phyloP scores from a whole-genome alignment of 2,888 invertebrate genomes.

The Euproctis similis region DNA sequence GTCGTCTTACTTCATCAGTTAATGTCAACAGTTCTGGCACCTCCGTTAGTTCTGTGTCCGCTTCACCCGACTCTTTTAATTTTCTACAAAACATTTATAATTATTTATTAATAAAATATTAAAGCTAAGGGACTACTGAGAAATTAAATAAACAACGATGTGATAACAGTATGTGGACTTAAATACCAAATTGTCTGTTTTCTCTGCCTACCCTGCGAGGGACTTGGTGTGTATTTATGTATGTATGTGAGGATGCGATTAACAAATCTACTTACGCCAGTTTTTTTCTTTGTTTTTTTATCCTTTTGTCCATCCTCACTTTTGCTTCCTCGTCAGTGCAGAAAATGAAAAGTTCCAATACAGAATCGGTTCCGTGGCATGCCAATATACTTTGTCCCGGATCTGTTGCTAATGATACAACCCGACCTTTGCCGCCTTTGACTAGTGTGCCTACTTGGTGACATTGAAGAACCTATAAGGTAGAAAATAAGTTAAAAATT shows the following conservation, averaged over 20 bases:
- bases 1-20: constrained; percentile 82
- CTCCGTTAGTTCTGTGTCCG: constrained; percentile 39
- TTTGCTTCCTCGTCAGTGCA: constrained; percentile 84
- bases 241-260: no score
- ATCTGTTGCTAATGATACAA: constrained; percentile 85
- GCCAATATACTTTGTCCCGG: constrained; percentile 82
- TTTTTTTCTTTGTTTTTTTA: constrained; percentile 83
- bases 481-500: no score
- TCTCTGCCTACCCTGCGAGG: no score
- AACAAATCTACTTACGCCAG: constrained; percentile 56
- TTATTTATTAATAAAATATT: no score
- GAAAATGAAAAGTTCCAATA: constrained; percentile 89
- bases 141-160: no score
- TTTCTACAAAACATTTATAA: constrained; percentile 37
- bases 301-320: constrained; percentile 81
- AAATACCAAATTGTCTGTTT: no score
- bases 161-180: no score
- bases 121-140: no score
- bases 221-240: no score
- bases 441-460: constrained; percentile 87
- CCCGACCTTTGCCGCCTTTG: constrained; percentile 85
- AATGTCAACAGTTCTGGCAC: constrained; percentile 70
- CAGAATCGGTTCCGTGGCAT: constrained; percentile 88
- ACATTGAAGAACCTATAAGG: constrained; percentile 77
- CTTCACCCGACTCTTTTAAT: constrained; percentile 50